A percentile compares a stretch with the other conserved stretches of the same genome.
These are phyloP conservation scores for Spea hammondii DNA, from an alignment of 2,797 vertebrate genomes.

Conservation along the genomic window DNA sequence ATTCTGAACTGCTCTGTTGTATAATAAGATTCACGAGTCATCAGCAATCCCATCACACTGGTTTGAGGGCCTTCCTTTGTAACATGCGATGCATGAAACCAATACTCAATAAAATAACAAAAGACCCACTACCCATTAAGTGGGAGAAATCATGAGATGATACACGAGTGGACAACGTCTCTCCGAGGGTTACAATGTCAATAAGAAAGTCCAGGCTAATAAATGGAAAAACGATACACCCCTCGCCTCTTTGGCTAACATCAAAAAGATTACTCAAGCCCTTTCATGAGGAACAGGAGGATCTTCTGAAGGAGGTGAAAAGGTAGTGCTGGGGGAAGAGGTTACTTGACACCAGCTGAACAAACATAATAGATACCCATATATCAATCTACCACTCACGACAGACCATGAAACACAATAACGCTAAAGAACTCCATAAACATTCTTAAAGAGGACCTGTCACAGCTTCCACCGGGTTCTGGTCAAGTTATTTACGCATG, in stretches of 20 bases:
- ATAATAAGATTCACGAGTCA: no score
- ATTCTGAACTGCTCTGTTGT: no score
- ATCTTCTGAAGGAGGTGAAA: slow-evolving; percentile 17
- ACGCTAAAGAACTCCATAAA: no score
- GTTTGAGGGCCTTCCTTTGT: not conserved
- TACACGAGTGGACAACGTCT: not conserved
- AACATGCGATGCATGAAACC: not conserved
- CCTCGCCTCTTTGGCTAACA: slow-evolving; percentile 5
- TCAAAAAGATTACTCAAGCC: slow-evolving; percentile 1
- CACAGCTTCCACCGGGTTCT: no score
- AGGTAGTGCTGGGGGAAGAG: not conserved
- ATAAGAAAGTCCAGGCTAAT: not conserved
- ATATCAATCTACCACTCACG: not conserved
- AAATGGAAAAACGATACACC: slow-evolving; percentile 22
- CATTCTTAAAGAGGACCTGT: no score
- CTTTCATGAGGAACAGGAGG: not conserved
- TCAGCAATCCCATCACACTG: no score
- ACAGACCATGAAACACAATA: not conserved
- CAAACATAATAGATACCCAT: not conserved
- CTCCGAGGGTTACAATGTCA: slow-evolving; percentile 3
- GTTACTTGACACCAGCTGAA: slow-evolving; percentile 17
- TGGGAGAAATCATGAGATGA: slow-evolving; percentile 3
- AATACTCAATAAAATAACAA: not conserved
- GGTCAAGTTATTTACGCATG: no score
- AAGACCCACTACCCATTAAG: slow-evolving; percentile 12